phyloP scores from a whole-genome alignment of 2,888 invertebrate species.

The Harpalus rubripes region DNA sequence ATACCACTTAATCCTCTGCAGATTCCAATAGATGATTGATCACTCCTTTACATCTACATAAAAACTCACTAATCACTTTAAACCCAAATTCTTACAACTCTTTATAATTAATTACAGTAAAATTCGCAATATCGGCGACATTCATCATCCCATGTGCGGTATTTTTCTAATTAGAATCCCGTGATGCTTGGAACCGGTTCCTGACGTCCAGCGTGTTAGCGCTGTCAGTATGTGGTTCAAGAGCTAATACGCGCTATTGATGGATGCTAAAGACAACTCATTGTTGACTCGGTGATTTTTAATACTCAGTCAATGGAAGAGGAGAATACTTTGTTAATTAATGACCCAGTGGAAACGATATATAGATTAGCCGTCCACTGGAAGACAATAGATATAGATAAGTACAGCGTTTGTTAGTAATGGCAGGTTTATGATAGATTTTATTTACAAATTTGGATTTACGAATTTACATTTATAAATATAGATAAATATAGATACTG shows the following conservation, averaged over 20 bases:
- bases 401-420: too few relatives aligned
- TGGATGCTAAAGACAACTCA: conserved; percentile 25
- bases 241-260: conserved; percentile 36
- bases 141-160: conserved; percentile 21
- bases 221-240: conserved; percentile 44
- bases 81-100: conserved; percentile 33
- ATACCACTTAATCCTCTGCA: not conserved
- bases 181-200: conserved; percentile 17
- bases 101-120: conserved; percentile 22
- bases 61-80: conserved; percentile 23
- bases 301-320: not conserved
- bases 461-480: too few relatives aligned
- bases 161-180: conserved; percentile 31
- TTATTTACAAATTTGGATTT: too few relatives aligned
- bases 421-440: too few relatives aligned
- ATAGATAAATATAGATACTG: too few relatives aligned
- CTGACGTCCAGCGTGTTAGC: not conserved
- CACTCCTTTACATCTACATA: conserved; percentile 3
- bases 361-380: not conserved
- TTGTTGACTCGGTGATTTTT: conserved; percentile 26
- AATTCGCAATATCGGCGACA: conserved; percentile 32
- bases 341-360: not conserved
- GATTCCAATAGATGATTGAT: conserved; percentile 18
- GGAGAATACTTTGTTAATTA: conserved; percentile 2
- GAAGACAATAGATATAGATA: not conserved